A percentile compares a stretch with the other conserved stretches of the same genome.
These are phyloP conservation scores for Gouania willdenowi DNA, from an alignment of 2,797 vertebrate species.

Conservation along the genomic window DNA sequence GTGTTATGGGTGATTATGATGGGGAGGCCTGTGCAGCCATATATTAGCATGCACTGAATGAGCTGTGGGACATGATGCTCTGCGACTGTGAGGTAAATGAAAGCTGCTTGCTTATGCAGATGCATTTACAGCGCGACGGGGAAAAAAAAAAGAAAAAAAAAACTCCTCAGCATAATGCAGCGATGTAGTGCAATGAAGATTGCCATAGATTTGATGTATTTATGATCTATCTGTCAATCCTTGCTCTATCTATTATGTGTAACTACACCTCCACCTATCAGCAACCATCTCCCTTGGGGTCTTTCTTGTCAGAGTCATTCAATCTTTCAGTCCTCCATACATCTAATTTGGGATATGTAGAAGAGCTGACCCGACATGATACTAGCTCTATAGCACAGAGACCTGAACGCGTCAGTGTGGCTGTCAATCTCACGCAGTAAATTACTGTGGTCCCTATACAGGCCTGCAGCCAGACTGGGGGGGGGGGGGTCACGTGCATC, in stretches of 20 bases:
- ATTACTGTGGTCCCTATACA: constrained; percentile 61
- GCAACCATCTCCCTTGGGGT: constrained; percentile 14
- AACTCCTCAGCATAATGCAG: constrained; percentile 46
- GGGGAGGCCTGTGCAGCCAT: constrained; percentile 61
- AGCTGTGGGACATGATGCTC: constrained; percentile 62
- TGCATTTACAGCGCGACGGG: constrained; percentile 47
- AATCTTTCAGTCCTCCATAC: constrained; percentile 30
- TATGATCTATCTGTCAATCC: constrained; percentile 42
- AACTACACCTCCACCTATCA: constrained; percentile 36
- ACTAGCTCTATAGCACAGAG: constrained; percentile 22
- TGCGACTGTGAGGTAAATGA: constrained; percentile 67
- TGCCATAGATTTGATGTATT: constrained; percentile 41
- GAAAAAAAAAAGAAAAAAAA: constrained; percentile 28
- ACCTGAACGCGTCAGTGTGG: constrained; percentile 43
- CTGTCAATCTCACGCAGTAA: constrained; percentile 67
- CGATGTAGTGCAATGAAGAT: constrained; percentile 25
- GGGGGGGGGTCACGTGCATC: no score
- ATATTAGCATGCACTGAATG: constrained; percentile 70
- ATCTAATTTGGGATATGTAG: constrained; percentile 37
- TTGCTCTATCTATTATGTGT: constrained; percentile 25
- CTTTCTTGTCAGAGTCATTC: constrained; percentile 16
- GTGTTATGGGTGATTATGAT: constrained; percentile 77
- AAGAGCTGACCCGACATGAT: constrained; percentile 24
- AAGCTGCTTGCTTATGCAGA: constrained; percentile 67
- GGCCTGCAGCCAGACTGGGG: constrained; percentile 56